A percentile compares a stretch with the other conserved stretches of the same genome.
Evolutionary conservation across 1,140 invertebrate species (phyloP).

Genomic region (Eumeta japonica): DNA sequence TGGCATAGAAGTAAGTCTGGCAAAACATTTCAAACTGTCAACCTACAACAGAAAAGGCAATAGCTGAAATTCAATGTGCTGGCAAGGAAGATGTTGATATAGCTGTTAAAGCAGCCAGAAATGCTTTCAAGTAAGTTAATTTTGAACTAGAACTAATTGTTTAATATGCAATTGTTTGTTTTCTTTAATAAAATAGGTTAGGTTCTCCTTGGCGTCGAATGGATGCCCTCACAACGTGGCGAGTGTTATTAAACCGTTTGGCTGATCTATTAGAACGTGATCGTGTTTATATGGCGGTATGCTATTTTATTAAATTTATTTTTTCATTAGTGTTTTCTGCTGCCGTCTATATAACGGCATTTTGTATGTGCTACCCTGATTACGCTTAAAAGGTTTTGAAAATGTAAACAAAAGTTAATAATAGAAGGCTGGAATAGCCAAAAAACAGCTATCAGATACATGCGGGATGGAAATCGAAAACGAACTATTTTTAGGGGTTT

Average conservation of each 20-base stretch:
- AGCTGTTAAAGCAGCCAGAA: constrained; percentile 83
- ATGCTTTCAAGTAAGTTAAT: constrained; percentile 78
- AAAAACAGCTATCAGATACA: too few relatives aligned
- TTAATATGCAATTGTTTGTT: constrained; percentile 26
- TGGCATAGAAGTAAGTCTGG: constrained; percentile 86
- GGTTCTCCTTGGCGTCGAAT: constrained; percentile 86
- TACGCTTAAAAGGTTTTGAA: too few relatives aligned
- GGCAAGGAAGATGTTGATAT: constrained; percentile 80
- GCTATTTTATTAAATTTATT: constrained; percentile 24
- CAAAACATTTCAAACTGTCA: constrained; percentile 86
- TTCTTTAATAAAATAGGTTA: constrained; percentile 53
- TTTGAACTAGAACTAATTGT: too few relatives aligned
- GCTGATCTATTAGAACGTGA: constrained; percentile 84
- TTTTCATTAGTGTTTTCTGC: too few relatives aligned
- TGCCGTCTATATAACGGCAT: too few relatives aligned
- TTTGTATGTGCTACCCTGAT: too few relatives aligned
- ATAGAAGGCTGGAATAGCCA: too few relatives aligned
- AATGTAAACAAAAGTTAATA: too few relatives aligned
- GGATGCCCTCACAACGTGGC: constrained; percentile 87
- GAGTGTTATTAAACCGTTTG: constrained; percentile 73
- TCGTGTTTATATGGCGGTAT: constrained; percentile 75
- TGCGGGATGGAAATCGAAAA: too few relatives aligned
- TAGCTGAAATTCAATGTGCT: constrained; percentile 82
- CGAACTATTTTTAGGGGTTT: too few relatives aligned
- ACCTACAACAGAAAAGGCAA: constrained; percentile 85